phyloP scores from a whole-genome alignment of 1,140 invertebrate species.

The Euura lappo region DNA sequence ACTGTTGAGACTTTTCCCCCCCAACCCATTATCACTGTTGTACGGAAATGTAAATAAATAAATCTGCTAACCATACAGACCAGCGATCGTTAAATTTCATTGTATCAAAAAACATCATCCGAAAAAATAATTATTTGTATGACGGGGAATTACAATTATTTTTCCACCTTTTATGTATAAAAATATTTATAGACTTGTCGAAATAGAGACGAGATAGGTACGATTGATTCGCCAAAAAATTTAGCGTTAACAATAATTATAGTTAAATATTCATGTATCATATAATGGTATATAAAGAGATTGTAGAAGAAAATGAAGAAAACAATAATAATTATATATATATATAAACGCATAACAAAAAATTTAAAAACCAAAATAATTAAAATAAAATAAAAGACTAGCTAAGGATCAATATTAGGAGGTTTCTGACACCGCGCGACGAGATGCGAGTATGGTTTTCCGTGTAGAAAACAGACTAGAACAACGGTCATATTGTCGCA shows the following conservation, averaged over 20 bases:
- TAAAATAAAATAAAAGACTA: slow-evolving; percentile 11
- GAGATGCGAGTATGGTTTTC: slow-evolving; percentile 77
- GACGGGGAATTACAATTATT: background rate
- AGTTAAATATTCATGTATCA: slow-evolving; percentile 7
- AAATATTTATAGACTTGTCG: slow-evolving; percentile 47
- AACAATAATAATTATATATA: slow-evolving; percentile 24
- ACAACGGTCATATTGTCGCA: slow-evolving; percentile 99
- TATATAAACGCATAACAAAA: background rate
- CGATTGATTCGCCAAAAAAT: slow-evolving; percentile 1
- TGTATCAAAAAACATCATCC: no score
- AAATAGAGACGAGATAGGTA: background rate
- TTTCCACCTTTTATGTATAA: slow-evolving; percentile 33
- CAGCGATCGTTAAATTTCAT: no score
- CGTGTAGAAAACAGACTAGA: slow-evolving; percentile 81
- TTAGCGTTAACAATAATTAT: slow-evolving; percentile 1
- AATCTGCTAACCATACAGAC: slow-evolving; percentile 23
- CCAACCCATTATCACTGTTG: slow-evolving; percentile 34
- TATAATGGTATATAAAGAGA: slow-evolving; percentile 30
- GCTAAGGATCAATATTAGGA: background rate
- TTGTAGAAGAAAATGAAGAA: slow-evolving; percentile 17
- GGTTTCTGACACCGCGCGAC: slow-evolving; percentile 52
- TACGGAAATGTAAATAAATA: slow-evolving; percentile 55
- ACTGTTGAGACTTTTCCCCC: slow-evolving; percentile 35
- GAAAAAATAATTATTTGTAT: no score
- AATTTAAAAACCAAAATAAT: background rate